phyloP scores from a whole-genome alignment of 2,113 vertebrate species.

The Cebidichthys violaceus region DNA sequence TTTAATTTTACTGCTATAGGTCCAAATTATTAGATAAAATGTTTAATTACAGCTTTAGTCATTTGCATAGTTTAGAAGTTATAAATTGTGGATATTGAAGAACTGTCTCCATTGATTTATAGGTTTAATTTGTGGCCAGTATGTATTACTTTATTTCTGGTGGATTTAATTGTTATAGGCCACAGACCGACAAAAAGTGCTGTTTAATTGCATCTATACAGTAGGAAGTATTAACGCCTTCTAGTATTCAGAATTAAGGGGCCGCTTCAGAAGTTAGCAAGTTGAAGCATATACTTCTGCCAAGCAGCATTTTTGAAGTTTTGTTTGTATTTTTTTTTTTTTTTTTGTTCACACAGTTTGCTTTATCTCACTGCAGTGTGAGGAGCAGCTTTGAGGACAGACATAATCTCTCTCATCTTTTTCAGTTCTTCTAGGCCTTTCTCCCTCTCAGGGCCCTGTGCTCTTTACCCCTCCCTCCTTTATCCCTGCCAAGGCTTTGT shows the following conservation, averaged over 20 bases:
- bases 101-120: conserved; percentile 68
- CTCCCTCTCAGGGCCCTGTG: conserved; percentile 68
- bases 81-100: conserved; percentile 58
- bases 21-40: conserved; percentile 67
- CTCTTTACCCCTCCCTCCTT: conserved; percentile 77
- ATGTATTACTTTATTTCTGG: conserved; percentile 57
- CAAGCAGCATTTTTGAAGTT: conserved; percentile 28
- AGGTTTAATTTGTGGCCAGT: conserved; percentile 69
- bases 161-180: conserved; percentile 62
- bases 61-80: conserved; percentile 70
- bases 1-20: conserved; percentile 55
- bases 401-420: conserved; percentile 78
- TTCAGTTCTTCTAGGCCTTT: conserved; percentile 65
- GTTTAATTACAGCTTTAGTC: conserved; percentile 68
- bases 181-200: conserved; percentile 36
- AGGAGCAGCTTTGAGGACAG: conserved; percentile 68
- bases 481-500: conserved; percentile 83
- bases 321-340: conserved; percentile 5
- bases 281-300: conserved; percentile 32
- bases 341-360: conserved; percentile 44
- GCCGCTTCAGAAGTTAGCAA: conserved; percentile 43
- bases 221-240: conserved; percentile 47
- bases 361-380: conserved; percentile 58
- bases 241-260: conserved; percentile 37
- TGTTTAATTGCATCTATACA: conserved; percentile 51